Evolutionary conservation across 2,113 vertebrate genomes (phyloP).

Genomic region (Chauna torquata): DNA sequence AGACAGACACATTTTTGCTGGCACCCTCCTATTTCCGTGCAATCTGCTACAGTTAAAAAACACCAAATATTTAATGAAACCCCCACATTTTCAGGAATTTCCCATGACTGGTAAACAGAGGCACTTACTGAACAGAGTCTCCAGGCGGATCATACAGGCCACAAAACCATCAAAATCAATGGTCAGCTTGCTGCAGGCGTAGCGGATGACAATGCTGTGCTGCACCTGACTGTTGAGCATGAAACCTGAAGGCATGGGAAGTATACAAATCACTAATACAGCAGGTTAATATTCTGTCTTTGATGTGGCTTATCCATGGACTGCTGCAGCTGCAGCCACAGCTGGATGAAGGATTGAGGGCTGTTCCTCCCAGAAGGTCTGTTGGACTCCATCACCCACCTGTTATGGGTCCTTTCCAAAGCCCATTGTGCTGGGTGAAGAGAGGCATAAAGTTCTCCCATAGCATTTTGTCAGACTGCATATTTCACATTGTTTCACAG

Average conservation of each 20-base stretch:
- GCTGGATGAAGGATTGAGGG: neutral
- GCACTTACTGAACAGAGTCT: slow-evolving; percentile 90
- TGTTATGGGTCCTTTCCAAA: neutral
- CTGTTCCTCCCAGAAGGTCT: neutral
- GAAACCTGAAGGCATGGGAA: slow-evolving; percentile 78
- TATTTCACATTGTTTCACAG: slow-evolving; percentile 34
- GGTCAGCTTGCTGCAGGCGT: slow-evolving; percentile 74
- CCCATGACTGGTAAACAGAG: too few relatives aligned
- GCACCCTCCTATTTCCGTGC: neutral
- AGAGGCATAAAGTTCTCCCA: neutral
- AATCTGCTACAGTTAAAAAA: neutral
- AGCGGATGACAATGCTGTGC: slow-evolving; percentile 80
- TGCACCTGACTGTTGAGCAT: slow-evolving; percentile 82
- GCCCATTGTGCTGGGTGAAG: neutral
- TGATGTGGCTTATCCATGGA: neutral
- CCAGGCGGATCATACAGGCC: slow-evolving; percentile 84
- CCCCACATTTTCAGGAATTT: neutral
- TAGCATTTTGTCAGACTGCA: neutral
- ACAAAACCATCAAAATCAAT: slow-evolving; percentile 88
- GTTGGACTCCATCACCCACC: neutral
- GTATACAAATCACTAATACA: neutral
- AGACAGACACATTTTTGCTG: neutral
- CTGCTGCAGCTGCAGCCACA: neutral
- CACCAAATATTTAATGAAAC: neutral
- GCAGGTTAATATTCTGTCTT: neutral